A percentile compares a stretch with the other conserved stretches of the same genome.
phyloP scores from a whole-genome alignment of 2,888 invertebrate species.

The Rhyacophila evoluta region DNA sequence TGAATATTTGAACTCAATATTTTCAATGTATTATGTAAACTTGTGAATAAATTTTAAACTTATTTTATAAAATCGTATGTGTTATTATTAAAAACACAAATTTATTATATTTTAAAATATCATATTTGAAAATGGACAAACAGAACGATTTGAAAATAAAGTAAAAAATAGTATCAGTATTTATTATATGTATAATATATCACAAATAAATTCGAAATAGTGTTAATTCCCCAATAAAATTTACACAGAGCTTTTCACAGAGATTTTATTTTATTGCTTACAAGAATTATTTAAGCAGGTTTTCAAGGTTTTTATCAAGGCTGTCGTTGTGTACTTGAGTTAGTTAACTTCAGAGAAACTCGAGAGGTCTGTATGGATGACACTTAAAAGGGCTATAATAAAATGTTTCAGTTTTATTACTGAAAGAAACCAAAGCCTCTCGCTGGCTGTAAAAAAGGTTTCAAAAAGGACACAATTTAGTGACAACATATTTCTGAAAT shows the following conservation, averaged over 20 bases:
- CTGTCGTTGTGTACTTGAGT: neutral
- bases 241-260: neutral
- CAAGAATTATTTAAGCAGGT: constrained; percentile 2
- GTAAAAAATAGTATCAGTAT: too few species aligned
- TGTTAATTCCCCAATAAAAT: constrained; percentile 1
- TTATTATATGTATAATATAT: too few species aligned
- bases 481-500: constrained; percentile 1
- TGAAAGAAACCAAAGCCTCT: neutral
- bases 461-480: neutral
- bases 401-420: constrained; percentile 23
- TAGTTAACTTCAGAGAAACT: neutral
- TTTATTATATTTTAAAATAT: too few species aligned
- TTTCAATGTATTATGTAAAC: too few species aligned
- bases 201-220: too few species aligned
- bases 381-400: constrained; percentile 4
- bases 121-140: too few species aligned
- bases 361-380: neutral
- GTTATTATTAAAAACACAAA: too few species aligned
- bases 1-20: too few species aligned
- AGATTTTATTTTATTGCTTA: constrained; percentile 5
- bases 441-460: neutral
- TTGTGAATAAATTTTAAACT: too few species aligned
- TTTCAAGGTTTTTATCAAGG: neutral
- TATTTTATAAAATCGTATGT: too few species aligned
- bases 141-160: too few species aligned